Conservation (phyloP, 2,113 vertebrate species). For the Macroglossus sobrinus region DNA sequence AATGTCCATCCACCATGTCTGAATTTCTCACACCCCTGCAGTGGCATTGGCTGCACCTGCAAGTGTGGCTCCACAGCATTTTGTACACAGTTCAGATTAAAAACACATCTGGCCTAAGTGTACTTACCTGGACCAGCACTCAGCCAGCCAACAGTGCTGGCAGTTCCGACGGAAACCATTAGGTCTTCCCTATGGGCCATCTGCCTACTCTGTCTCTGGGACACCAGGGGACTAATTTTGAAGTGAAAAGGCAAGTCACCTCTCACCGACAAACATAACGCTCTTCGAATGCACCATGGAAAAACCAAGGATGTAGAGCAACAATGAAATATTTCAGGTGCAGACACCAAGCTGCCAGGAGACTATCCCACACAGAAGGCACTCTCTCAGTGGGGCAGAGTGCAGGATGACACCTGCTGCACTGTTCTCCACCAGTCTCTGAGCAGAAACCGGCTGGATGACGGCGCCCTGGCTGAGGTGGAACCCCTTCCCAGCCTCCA, state of each 20-base stretch:
- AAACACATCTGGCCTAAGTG: neutral
- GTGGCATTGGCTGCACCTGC: neutral
- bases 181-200: neutral
- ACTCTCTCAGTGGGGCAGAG: neutral
- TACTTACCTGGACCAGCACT: neutral
- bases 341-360: neutral
- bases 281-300: neutral
- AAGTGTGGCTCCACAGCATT: neutral
- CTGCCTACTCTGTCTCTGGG: neutral
- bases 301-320: neutral
- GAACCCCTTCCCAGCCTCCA: conserved; percentile 13
- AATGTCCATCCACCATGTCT: neutral
- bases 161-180: neutral
- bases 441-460: neutral
- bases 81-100: neutral
- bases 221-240: neutral
- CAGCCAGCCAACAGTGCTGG: neutral
- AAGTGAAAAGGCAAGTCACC: neutral
- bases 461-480: neutral
- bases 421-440: neutral
- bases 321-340: neutral
- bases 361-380: neutral
- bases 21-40: neutral
- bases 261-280: neutral
- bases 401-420: neutral